Evolutionary conservation across 2,797 vertebrate species (phyloP), one percentile per base, ranked within the genome.

Genomic region (Catamblyrhynchus diadema): DNA sequence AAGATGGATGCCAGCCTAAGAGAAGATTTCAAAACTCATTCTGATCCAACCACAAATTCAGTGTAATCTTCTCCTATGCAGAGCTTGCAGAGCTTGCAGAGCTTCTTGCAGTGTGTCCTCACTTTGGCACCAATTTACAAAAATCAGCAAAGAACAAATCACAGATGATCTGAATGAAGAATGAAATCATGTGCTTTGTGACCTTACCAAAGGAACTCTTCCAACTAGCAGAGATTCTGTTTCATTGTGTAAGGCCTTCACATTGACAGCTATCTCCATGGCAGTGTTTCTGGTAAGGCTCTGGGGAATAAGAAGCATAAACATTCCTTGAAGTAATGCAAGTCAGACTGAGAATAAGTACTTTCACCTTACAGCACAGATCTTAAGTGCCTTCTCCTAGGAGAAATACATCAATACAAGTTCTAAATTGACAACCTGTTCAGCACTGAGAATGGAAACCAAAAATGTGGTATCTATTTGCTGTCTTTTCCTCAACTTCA

Each of bases 201-300:
- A 88, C 48, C 98, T 98, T 98, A 99, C 99, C 99, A 99, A 97
- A 96, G 99, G 99, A 89, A 99, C 98, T 89, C 98, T 98, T 87
- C 99, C 99, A 77, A 99, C 96, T 42, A 99, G 97, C 27, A 99
- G 98, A 45, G 99, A 99, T 92, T 99, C 99, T 0, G 99, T 99
- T 97, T 99, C 99, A 14, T 99, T 99, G 97, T 99, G 98, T 27
- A 99, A 97, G 7, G 99, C 99, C 96, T 99, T 99, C 96, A 99
- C 98, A 7, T 99, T 99, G 96, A 99, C 98, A 80, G 98, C 98
- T 92, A 99, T 99, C 96, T 99, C 99, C 56, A 99, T 99, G 23
- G 99, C 99, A 23, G 99, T 99, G 94, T 98, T 99, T 96, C 99
- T 98, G 25, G 99, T 99, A 95, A 99, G 98, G 96, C 98, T 99